phyloP scores from a whole-genome alignment of 2,888 invertebrate genomes.

The Zootermopsis nevadensis region DNA sequence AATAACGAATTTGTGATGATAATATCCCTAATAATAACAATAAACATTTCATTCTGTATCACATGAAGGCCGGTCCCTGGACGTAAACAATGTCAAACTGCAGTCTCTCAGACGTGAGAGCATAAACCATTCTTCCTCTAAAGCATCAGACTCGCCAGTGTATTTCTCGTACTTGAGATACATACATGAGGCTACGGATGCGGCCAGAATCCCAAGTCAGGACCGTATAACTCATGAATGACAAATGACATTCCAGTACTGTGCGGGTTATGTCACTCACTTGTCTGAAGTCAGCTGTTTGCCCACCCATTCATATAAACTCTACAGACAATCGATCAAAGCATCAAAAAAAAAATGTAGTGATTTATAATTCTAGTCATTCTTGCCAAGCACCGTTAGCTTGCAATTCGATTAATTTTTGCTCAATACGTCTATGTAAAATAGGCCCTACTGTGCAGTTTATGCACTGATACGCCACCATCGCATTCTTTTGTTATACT shows the following conservation, averaged over 20 bases:
- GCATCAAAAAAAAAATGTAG: neutral
- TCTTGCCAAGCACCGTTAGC: neutral
- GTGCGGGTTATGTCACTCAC: slow-evolving; percentile 2
- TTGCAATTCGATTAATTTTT: no score
- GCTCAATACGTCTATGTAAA: no score
- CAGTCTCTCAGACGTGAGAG: no score
- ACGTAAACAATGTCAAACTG: no score
- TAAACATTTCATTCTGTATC: no score
- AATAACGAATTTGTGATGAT: no score
- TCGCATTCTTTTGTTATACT: no score
- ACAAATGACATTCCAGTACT: slow-evolving; percentile 31
- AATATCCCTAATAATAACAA: no score
- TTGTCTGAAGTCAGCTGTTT: slow-evolving; percentile 15
- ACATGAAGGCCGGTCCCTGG: no score
- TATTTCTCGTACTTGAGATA: neutral
- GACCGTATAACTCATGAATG: slow-evolving; percentile 29
- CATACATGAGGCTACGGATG: neutral
- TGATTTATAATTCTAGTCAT: neutral
- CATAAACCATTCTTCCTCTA: neutral
- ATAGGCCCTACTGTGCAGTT: no score
- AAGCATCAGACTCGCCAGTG: neutral
- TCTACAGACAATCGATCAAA: neutral
- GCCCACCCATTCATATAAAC: slow-evolving; percentile 2
- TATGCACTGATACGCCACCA: no score
- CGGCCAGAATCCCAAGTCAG: neutral